Evolutionary conservation across 2,113 vertebrate genomes (phyloP), one percentile per base, ranked within the genome.

Genomic region (Trogon surrucura): DNA sequence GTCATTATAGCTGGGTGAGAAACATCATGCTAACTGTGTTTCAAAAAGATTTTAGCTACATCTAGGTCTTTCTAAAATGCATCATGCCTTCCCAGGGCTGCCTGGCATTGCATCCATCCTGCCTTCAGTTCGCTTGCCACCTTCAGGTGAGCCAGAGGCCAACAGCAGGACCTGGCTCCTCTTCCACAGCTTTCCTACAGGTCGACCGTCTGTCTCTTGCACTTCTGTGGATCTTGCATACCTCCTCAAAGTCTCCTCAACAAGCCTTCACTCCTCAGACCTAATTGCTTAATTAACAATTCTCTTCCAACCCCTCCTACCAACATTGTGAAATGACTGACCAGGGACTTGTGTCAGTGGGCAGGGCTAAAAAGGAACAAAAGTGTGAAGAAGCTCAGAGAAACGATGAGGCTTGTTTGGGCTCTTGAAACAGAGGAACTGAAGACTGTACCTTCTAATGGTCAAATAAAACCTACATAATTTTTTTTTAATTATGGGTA

Each of bases 71-170:
- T 88, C 54, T 60, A 64, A 92, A 93, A 85, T 32, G 34, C 23
- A 61, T 54, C 20, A 3, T 82, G 48, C 26, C 34, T 72, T 58
- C 64, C 17, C 57, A 71, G 80, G 29, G 19, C 74, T 88, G 18
- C 57, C 50, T 91, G 72, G 72, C 29, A 4, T 34, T 34, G 20
- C 66, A 53, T 65, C 78, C 17, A 1, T 57, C 45, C 38, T 64
- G 30, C 51, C 23, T 61, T 58, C 8, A 1, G 7, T 53, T 66
- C 74, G 26, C 45, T 69, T 48, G 58, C 38, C 4, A 66, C 22
- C 25, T 56, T 36, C 0, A 0, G 45, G 38, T 1, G 3, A 83
- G 26, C 38, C 44, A 2, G 2, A 41, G 47, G 61, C 61, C 66
- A 60, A 13, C 21, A 65, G 51, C 75, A 82, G 56, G 26, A 74